Base-by-base conservation (phyloP, 2,113 vertebrate genomes). In the Trematomus loennbergii region DNA sequence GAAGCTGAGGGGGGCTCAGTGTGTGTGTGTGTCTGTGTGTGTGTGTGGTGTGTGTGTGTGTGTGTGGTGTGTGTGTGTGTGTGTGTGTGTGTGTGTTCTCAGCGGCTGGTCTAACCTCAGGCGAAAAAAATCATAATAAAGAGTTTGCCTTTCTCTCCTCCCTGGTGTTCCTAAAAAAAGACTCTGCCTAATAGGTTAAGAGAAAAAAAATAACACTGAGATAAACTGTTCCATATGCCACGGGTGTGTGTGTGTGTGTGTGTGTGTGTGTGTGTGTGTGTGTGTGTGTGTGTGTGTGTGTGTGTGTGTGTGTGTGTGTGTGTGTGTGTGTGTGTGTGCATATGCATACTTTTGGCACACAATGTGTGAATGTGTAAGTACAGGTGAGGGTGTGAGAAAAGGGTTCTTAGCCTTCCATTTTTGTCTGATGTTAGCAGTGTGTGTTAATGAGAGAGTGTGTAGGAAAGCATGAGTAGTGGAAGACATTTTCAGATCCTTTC, bases 161-260 rank as follows among this genome's bases (percentile, higher is more conserved):
- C 53, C 72, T 66, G 67, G 72, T 72, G 74, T 70, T 88, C 66
- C 49, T 62, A 81, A 86, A 80, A 75, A 86, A 86, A 88, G 78
- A 91, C 74, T 84, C 79, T 90, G 79, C 84, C 90, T 93, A 92
- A 94, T 91, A 92, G 87, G 87, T 82, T 82, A 18, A 88, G 12
- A 64, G 67, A 57, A 89, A 90, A 83, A 90, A 84, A 82, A 83
- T 16, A 81, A 84, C 75, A 84, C 80, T 68, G 50, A 87, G 87
- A 92, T 94, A 92, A 95, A 94, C 85, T 89, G 88, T 93, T 93
- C 92, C 92, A 94, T 93, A 92, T 94, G 93, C 82, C 60, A 17
- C n/a, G 1, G 6, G 45, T 79, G n/a, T 70, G 46, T 40, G 20
- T 79, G 63, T 22, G 59, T 54, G 58, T 50, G 33, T 48, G 43